Evolutionary conservation across 2,113 vertebrate species (phyloP).

Genomic region (Mustela nigripes): DNA sequence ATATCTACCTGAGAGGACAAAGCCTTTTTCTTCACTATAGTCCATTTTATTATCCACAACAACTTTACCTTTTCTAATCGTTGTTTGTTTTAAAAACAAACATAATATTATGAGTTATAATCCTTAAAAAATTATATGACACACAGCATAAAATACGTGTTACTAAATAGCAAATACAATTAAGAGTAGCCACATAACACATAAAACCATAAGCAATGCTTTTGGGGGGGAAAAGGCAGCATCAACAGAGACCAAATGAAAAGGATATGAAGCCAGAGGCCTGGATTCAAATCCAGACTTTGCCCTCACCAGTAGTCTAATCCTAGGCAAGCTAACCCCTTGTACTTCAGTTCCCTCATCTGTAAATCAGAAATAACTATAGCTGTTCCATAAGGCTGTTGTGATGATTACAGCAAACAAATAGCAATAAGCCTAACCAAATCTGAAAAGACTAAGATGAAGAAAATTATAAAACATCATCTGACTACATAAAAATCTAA

Average conservation of each 20-base stretch:
- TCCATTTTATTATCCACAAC: slow-evolving; percentile 10
- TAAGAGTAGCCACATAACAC: background rate
- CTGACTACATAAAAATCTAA: slow-evolving; percentile 2
- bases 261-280: background rate
- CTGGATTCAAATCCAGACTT: background rate
- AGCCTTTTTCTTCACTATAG: background rate
- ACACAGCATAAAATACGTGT: background rate
- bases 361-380: background rate
- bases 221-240: slow-evolving; percentile 21
- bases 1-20: background rate
- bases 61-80: slow-evolving; percentile 2
- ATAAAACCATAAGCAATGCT: background rate
- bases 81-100: slow-evolving; percentile 39
- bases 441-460: background rate
- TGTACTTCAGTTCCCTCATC: background rate
- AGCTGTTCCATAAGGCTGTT: background rate
- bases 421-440: slow-evolving; percentile 32
- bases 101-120: slow-evolving; percentile 5
- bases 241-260: slow-evolving; percentile 1
- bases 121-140: background rate
- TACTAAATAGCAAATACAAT: slow-evolving; percentile 43
- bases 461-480: slow-evolving; percentile 1
- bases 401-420: background rate
- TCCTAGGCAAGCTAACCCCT: background rate
- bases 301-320: background rate